Base-by-base conservation (phyloP, 2,888 invertebrate genomes). In the Beris chalybata region DNA sequence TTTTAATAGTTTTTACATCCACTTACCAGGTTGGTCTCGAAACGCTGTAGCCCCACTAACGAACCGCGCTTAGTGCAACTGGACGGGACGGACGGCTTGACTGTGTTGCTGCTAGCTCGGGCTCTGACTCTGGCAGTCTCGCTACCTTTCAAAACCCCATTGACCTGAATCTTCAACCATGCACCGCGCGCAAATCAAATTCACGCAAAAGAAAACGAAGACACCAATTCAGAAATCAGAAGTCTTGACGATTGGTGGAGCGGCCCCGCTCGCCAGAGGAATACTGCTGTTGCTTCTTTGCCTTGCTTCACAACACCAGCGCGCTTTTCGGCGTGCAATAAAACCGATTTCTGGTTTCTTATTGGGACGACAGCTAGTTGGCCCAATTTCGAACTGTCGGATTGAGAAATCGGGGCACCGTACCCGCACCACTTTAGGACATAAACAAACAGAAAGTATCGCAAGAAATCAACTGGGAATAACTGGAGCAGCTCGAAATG, bases 101-200 rank as follows among this genome's bases (percentile, higher is more conserved):
- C 44, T 43, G 54, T n/a, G 9, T 54, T 45, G 13, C 5, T 43
- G 48, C 15, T 11, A 12, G 47, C n/a, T 38, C 44, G 43, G 31
- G 29, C 45, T 22, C 13, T 2, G 7, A 13, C 29, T 48, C 63
- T 45, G 13, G 56, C 43, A 55, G 12, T 38, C 22, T 22, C 22
- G 22, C 44, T 65, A 50, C 57, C 65, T 66, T 65, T 64, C 69
- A 69, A 69, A 69, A 67, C 64, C 67, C 69, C 69, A 67, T 66
- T 69, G 69, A 69, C 69, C 69, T 67, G 66, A 65, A 69, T 69
- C 64, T 55, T 52, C 58, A 65, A 52, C 44, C 52, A 65, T 54
- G 64, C 64, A 64, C 32, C 55, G 32, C 38, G 32, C 45, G 12
- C 13, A 13, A 22, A 58, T 50, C 56, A 54, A 65, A 56, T 65